phyloP scores from a whole-genome alignment of 2,888 invertebrate species.

The Cantharis rufa region DNA sequence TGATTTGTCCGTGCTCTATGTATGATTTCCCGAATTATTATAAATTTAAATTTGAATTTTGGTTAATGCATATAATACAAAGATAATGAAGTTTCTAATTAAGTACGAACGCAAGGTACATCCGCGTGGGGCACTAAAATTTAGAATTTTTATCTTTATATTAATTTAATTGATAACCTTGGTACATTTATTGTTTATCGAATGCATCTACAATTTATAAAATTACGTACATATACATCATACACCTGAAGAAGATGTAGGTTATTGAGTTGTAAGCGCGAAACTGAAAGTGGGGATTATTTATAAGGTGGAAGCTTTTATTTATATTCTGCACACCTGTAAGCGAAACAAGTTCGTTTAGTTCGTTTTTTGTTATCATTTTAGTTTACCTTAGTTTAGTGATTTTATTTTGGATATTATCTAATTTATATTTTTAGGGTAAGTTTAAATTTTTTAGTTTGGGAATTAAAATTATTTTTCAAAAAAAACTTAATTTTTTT shows the following conservation, averaged over 20 bases:
- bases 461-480: background rate
- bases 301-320: background rate
- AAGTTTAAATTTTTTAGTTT: background rate
- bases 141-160: background rate
- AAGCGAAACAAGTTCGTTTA: background rate
- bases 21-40: background rate
- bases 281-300: background rate
- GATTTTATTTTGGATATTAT: background rate
- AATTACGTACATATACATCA: background rate
- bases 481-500: background rate
- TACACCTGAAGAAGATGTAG: background rate
- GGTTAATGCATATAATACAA: background rate
- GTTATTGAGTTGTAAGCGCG: background rate
- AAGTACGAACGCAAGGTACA: background rate
- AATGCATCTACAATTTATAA: background rate
- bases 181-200: background rate
- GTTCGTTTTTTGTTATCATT: background rate
- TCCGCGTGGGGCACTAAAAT: background rate
- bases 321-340: background rate
- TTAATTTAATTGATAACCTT: background rate
- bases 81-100: background rate
- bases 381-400: background rate
- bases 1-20: background rate
- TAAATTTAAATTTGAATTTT: background rate
- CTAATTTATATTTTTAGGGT: background rate